Conservation (phyloP, 2,113 vertebrate genomes). For the Crotalus helleri region DNA sequence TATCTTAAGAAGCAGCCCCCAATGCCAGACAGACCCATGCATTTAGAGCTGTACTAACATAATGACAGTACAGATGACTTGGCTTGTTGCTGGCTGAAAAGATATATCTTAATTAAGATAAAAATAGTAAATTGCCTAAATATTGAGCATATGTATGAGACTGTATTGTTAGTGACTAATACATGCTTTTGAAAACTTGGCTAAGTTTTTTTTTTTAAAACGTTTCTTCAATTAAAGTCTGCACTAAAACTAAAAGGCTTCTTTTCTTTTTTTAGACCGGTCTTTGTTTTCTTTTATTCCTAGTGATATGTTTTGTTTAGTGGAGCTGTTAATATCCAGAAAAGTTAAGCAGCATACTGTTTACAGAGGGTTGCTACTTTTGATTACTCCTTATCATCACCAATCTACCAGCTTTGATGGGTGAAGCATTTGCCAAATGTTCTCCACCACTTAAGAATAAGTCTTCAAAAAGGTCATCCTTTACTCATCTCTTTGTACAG, state of each 20-base stretch:
- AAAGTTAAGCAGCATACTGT: neutral
- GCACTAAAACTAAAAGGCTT: conserved; percentile 48
- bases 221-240: conserved; percentile 69
- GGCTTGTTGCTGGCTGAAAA: conserved; percentile 65
- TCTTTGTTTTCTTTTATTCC: conserved; percentile 48
- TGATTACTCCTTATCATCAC: conserved; percentile 2
- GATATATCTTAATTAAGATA: conserved; percentile 73
- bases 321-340: conserved; percentile 32
- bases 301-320: conserved; percentile 16
- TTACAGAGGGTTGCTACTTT: neutral
- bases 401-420: neutral
- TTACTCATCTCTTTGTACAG: neutral
- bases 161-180: conserved; percentile 73
- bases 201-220: conserved; percentile 60
- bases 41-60: conserved; percentile 40
- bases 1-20: conserved; percentile 47
- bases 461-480: neutral
- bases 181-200: conserved; percentile 65
- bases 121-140: conserved; percentile 77
- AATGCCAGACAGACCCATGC: conserved; percentile 59
- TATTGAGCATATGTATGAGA: conserved; percentile 74
- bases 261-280: conserved; percentile 39
- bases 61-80: conserved; percentile 65
- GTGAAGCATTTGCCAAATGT: neutral
- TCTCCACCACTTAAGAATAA: neutral